Conservation (phyloP, 1,140 invertebrate genomes). For the Neodiprion fabricii region DNA sequence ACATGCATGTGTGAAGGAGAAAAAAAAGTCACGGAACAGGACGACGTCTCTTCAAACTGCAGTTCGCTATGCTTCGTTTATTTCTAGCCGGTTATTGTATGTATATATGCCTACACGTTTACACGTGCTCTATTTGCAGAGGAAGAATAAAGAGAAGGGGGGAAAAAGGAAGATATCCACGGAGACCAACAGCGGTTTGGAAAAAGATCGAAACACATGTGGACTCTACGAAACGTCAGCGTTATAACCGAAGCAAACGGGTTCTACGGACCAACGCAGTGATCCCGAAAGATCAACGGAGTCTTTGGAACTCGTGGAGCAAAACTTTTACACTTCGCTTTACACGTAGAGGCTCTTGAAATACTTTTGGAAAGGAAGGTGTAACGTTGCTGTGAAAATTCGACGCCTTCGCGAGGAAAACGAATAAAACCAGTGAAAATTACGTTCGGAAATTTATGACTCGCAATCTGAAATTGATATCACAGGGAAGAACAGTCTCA, state of each 20-base stretch:
- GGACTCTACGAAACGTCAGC: too few relatives aligned
- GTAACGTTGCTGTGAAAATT: not conserved
- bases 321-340: not conserved
- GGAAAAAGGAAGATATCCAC: not conserved
- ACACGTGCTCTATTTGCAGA: too few relatives aligned
- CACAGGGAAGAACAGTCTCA: not conserved
- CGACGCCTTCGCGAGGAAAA: not conserved
- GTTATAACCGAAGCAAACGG: too few relatives aligned
- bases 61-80: too few relatives aligned
- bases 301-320: not conserved
- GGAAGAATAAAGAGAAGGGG: too few relatives aligned
- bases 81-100: too few relatives aligned
- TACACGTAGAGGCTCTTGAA: not conserved
- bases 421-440: not conserved
- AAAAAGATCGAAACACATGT: too few relatives aligned
- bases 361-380: not conserved
- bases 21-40: too few relatives aligned
- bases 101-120: too few relatives aligned
- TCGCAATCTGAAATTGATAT: not conserved
- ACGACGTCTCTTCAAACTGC: too few relatives aligned
- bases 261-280: not conserved
- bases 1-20: too few relatives aligned
- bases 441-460: not conserved
- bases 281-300: constrained; percentile 6
- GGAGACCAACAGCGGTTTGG: not conserved